Conservation (phyloP, 2,888 invertebrate genomes). For the Cataglyphis albicans region DNA sequence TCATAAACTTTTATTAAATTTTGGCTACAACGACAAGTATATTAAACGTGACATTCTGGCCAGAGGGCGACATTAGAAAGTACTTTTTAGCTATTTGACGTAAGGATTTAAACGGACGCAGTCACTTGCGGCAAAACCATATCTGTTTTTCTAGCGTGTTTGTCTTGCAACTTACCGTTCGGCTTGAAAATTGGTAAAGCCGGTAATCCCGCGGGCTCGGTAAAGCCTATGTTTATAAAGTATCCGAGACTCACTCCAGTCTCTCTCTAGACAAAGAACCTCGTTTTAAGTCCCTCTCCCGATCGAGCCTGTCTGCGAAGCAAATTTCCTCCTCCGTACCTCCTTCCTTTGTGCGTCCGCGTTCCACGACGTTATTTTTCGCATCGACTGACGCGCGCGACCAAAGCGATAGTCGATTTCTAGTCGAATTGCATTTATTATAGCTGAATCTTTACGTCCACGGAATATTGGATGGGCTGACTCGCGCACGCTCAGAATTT, state of each 20-base stretch:
- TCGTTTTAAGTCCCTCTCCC: conserved; percentile 52
- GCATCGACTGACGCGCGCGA: conserved; percentile 37
- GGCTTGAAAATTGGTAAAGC: conserved; percentile 49
- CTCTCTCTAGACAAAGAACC: conserved; percentile 52
- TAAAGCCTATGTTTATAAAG: conserved; percentile 53
- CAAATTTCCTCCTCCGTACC: conserved; percentile 40
- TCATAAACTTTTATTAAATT: neutral
- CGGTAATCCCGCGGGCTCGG: conserved; percentile 46
- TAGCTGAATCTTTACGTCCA: conserved; percentile 12
- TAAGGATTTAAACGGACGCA: conserved; percentile 40
- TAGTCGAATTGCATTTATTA: conserved; percentile 42
- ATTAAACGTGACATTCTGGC: neutral
- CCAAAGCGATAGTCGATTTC: conserved; percentile 27
- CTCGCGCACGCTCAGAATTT: conserved; percentile 5
- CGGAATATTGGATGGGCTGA: conserved; percentile 6
- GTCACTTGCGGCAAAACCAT: conserved; percentile 1
- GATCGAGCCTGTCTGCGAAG: conserved; percentile 40
- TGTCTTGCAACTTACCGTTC: conserved; percentile 45
- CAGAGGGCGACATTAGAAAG: conserved; percentile 33
- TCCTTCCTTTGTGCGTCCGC: conserved; percentile 23
- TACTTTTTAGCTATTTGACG: conserved; percentile 43
- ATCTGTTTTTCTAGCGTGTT: conserved; percentile 50
- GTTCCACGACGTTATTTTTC: conserved; percentile 37
- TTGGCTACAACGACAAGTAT: neutral
- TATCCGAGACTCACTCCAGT: conserved; percentile 36